Conservation (phyloP, 2,113 vertebrate species). For the Hoplias malabaricus region DNA sequence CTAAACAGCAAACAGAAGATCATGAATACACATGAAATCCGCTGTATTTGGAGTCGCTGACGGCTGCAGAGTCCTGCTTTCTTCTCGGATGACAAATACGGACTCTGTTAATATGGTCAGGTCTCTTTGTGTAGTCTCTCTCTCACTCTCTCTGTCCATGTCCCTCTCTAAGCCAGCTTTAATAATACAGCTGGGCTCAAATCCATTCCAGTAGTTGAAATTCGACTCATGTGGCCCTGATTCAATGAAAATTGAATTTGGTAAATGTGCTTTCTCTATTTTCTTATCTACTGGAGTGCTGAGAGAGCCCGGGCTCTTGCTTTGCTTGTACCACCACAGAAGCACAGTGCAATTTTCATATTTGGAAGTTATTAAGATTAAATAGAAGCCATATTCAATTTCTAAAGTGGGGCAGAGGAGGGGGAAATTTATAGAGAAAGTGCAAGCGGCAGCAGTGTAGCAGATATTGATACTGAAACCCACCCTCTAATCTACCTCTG, state of each 20-base stretch:
- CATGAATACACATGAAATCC: conserved; percentile 18
- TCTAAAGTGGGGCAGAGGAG: conserved; percentile 1
- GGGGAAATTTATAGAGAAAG: conserved; percentile 11
- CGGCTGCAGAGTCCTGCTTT: neutral
- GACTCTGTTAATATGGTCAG: neutral
- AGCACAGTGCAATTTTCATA: conserved; percentile 38
- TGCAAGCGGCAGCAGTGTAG: neutral
- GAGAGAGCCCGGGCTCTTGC: neutral
- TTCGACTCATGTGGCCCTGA: conserved; percentile 35
- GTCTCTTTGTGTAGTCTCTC: neutral
- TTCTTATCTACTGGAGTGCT: conserved; percentile 50
- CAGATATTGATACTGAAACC: neutral
- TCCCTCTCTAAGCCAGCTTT: conserved; percentile 13
- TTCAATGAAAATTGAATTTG: conserved; percentile 54
- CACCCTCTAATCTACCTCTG: neutral
- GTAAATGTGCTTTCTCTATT: conserved; percentile 47
- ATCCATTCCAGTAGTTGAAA: conserved; percentile 39
- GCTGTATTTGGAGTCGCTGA: neutral
- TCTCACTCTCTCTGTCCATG: neutral
- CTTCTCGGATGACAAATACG: neutral
- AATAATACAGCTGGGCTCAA: conserved; percentile 21
- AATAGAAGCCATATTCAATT: conserved; percentile 49
- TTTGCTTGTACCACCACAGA: conserved; percentile 22
- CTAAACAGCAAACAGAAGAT: conserved; percentile 20
- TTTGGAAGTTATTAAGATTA: conserved; percentile 52